Conservation (phyloP, 2,888 invertebrate genomes). For the Ypsolopha sequella region DNA sequence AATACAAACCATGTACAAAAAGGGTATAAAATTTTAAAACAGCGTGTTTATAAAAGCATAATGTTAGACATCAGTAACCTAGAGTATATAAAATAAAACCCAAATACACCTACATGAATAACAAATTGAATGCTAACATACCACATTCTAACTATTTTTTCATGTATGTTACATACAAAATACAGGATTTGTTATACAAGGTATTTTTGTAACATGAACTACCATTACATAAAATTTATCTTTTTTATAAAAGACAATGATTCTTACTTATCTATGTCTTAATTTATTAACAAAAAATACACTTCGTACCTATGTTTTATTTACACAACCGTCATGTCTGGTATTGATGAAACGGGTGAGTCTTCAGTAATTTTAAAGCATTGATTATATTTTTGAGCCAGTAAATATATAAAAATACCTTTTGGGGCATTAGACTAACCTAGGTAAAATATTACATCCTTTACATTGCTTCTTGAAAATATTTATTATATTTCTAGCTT, state of each 20-base stretch:
- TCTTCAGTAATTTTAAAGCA: too few species aligned
- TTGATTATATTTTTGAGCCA: too few species aligned
- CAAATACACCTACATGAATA: neutral
- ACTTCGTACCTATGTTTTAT: neutral
- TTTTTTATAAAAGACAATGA: too few species aligned
- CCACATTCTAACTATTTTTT: neutral
- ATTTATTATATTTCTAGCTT: too few species aligned
- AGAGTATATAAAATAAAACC: conserved; percentile 18
- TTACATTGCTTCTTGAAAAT: too few species aligned
- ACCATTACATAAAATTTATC: too few species aligned
- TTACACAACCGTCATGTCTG: neutral
- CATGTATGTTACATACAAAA: neutral
- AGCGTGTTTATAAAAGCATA: conserved; percentile 23
- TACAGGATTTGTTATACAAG: neutral
- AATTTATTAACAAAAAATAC: neutral
- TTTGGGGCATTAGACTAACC: too few species aligned
- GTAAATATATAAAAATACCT: too few species aligned
- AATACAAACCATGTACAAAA: neutral
- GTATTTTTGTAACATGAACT: neutral
- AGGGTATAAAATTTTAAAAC: neutral
- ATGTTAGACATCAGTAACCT: conserved; percentile 53
- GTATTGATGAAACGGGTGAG: neutral
- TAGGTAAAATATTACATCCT: too few species aligned
- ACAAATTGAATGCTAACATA: neutral
- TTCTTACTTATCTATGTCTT: too few species aligned